phyloP scores from a whole-genome alignment of 2,888 invertebrate genomes.

The Oscheius sp. region DNA sequence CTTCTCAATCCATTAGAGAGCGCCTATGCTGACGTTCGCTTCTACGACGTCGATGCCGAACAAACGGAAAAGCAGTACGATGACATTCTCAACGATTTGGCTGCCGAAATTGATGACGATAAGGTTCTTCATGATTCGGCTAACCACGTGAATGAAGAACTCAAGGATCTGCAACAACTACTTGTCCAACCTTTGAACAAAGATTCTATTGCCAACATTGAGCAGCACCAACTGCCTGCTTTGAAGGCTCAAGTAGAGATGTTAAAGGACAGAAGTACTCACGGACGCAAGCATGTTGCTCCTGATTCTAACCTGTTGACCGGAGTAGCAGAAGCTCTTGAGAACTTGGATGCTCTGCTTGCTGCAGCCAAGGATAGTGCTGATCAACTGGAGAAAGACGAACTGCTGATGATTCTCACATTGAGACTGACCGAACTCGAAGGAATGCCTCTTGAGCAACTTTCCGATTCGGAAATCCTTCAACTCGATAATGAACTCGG shows the following conservation, averaged over 20 bases:
- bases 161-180: slow-evolving; percentile 34
- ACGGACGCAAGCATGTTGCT: slow-evolving; percentile 42
- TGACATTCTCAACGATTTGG: slow-evolving; percentile 46
- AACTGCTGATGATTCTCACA: slow-evolving; percentile 37
- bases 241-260: slow-evolving; percentile 44
- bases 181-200: slow-evolving; percentile 29
- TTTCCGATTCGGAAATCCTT: slow-evolving; percentile 22
- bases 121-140: slow-evolving; percentile 46
- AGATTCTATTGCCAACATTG: slow-evolving; percentile 19
- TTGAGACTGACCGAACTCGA: slow-evolving; percentile 44
- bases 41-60: slow-evolving; percentile 60
- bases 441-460: slow-evolving; percentile 33
- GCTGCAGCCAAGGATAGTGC: slow-evolving; percentile 38
- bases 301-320: slow-evolving; percentile 31
- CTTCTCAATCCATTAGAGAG: slow-evolving; percentile 57
- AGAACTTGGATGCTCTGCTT: slow-evolving; percentile 38
- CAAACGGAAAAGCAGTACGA: slow-evolving; percentile 55
- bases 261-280: slow-evolving; percentile 40
- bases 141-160: slow-evolving; percentile 46
- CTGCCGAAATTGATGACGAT: slow-evolving; percentile 46
- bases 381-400: slow-evolving; percentile 44
- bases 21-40: slow-evolving; percentile 59
- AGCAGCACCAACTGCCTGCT: slow-evolving; percentile 40
- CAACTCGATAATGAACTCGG: slow-evolving; percentile 1
- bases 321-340: slow-evolving; percentile 23